Percentiles rank a stretch among this genome's conserved stretches.
phyloP scores from a whole-genome alignment of 2,797 vertebrate species.

The Cephalopachus bancanus region DNA sequence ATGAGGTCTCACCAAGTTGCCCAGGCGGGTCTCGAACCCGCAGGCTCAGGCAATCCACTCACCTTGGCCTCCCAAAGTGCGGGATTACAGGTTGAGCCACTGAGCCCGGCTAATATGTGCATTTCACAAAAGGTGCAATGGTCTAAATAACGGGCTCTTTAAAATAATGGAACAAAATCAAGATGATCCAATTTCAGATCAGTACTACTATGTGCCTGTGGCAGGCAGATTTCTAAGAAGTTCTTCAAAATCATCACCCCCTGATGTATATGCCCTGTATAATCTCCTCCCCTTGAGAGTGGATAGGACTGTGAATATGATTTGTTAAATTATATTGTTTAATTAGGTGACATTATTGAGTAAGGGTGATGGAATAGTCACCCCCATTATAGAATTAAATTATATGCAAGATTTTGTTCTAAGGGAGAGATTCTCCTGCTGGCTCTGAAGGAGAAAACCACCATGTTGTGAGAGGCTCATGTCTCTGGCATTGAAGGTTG shows the following conservation, averaged over 20 bases:
- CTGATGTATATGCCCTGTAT: too few species aligned
- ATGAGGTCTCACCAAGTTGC: too few species aligned
- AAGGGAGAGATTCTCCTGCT: not conserved
- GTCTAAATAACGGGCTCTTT: not conserved
- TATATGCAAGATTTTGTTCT: not conserved
- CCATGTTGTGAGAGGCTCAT: not conserved
- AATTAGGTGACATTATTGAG: not conserved
- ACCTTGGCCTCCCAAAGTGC: too few species aligned
- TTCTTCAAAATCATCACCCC: accelerated
- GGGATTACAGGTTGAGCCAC: too few species aligned
- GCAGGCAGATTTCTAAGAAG: not conserved
- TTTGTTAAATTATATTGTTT: not conserved
- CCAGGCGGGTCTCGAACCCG: too few species aligned
- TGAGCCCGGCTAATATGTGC: not conserved
- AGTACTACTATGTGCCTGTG: not conserved
- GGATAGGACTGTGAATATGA: not conserved
- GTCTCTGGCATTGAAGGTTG: not conserved
- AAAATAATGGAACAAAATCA: not conserved
- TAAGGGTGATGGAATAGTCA: too few species aligned
- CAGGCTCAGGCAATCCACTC: too few species aligned
- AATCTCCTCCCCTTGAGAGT: not conserved
- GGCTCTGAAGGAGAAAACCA: not conserved
- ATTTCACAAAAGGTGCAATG: not conserved
- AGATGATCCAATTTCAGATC: not conserved
- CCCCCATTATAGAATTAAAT: not conserved